Conservation (phyloP, 2,797 vertebrate species). For the Syndactyla subalaris region DNA sequence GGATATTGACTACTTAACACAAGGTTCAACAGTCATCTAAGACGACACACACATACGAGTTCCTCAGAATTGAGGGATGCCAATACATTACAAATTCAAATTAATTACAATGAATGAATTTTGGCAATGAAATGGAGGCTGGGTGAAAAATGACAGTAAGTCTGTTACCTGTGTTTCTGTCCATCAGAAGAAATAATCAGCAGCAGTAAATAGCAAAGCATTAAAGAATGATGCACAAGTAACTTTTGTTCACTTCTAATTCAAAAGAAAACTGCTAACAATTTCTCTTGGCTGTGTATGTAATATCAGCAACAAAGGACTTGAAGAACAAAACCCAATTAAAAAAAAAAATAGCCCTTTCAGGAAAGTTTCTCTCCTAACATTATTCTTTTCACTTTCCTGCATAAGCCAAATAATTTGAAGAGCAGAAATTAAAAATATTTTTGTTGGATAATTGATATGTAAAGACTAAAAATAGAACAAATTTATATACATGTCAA, state of each 20-base stretch:
- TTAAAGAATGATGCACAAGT: constrained; percentile 53
- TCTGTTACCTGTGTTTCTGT: constrained; percentile 73
- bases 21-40: not conserved
- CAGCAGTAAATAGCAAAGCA: constrained; percentile 66
- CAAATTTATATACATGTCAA: not conserved
- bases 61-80: not conserved
- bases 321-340: not conserved
- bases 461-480: not conserved
- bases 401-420: not conserved
- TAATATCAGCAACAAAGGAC: not conserved
- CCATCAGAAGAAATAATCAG: constrained; percentile 64
- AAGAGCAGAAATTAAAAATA: not conserved
- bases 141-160: not conserved
- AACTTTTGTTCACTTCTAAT: not conserved
- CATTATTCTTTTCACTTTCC: not conserved
- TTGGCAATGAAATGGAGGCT: not conserved
- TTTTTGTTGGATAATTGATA: not conserved
- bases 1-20: not conserved
- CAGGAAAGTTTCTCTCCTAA: not conserved
- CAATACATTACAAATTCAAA: not conserved
- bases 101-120: not conserved
- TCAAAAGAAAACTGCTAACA: not conserved
- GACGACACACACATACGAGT: accelerated
- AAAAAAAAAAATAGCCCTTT: not conserved
- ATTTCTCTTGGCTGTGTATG: not conserved